phyloP scores from a whole-genome alignment of 2,888 invertebrate genomes.

The Megamerina dolium region DNA sequence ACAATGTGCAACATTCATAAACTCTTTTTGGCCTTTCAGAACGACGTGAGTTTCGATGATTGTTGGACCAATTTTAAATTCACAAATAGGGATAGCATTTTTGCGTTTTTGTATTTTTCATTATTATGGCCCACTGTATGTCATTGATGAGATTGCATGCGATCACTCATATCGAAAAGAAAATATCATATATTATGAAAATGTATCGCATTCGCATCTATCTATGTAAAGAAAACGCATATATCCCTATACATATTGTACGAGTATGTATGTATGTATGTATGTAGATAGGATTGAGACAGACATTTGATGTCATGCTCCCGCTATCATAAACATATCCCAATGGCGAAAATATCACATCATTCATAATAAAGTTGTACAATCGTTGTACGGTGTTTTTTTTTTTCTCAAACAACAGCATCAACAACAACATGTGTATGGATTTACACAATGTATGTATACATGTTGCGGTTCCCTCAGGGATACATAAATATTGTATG shows the following conservation, averaged over 20 bases:
- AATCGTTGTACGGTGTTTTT: neutral
- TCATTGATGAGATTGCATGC: slow-evolving; percentile 27
- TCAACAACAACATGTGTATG: neutral
- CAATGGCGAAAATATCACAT: slow-evolving; percentile 39
- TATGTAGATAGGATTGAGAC: too few relatives aligned
- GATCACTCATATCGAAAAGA: slow-evolving; percentile 38
- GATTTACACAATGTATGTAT: too few relatives aligned
- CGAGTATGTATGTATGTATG: neutral
- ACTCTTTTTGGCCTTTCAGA: too few relatives aligned
- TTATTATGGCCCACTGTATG: slow-evolving; percentile 4
- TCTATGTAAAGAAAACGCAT: slow-evolving; percentile 29
- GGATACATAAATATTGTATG: too few relatives aligned
- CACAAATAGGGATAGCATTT: too few relatives aligned
- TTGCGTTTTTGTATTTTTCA: too few relatives aligned
- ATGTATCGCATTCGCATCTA: slow-evolving; percentile 14
- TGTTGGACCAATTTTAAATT: too few relatives aligned
- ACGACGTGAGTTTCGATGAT: too few relatives aligned
- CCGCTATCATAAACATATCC: slow-evolving; percentile 40
- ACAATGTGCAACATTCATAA: too few relatives aligned
- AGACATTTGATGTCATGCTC: slow-evolving; percentile 34
- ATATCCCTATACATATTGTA: slow-evolving; percentile 30
- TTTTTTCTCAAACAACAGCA: neutral
- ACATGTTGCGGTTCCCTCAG: too few relatives aligned
- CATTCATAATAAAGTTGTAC: slow-evolving; percentile 30
- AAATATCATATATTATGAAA: slow-evolving; percentile 18